Base-by-base conservation (phyloP, 2,113 vertebrate species). In the Neodon shergylaensis region DNA sequence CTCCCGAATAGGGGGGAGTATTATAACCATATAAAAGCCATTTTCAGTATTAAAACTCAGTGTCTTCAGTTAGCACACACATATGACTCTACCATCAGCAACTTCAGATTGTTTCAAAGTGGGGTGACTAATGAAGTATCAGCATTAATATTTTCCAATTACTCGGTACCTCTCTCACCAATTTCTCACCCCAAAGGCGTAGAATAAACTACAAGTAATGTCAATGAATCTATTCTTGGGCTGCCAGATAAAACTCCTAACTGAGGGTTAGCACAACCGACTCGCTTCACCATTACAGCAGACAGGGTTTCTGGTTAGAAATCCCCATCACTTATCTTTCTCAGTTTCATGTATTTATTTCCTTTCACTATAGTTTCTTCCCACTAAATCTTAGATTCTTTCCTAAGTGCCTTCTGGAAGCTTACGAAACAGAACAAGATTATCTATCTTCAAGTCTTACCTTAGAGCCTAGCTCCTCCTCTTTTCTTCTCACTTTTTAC, bases 191-290 rank as follows among this genome's bases (percentile, higher is more conserved):
- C 44, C 26, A 31, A 96, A 94, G 96, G 33, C 65, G 36, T 33
- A 39, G 93, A 63, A 52, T 96, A 47, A 31, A 97, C 92, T 95
- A 78, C 44, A 95, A 82, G 94, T 78, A 95, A 92, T 54, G 91
- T 92, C 86, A 96, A 94, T 61, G 74, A 82, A 63, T 9, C 76
- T 94, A 79, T 17, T 31, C 78, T 93, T 78, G 28, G 77, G 68
- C 87, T 31, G 83, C 81, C 72, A 83, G 88, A 61, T 44, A 63
- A 96, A 97, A 63, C 33, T 93, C 66, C 61, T 89, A 90, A 42
- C 63, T 42, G 39, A 7, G n/a, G n/a, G 47, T 85, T 83, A 90
- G 68, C n/a, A 52, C 44, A 88, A 47, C 90, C 89, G 12, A 58
- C 39, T 83, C 84, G 33, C 61, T 92, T 49, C 47, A 8, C 47